phyloP scores from a whole-genome alignment of 2,888 invertebrate genomes.

The Pandemis cinnamomeana region DNA sequence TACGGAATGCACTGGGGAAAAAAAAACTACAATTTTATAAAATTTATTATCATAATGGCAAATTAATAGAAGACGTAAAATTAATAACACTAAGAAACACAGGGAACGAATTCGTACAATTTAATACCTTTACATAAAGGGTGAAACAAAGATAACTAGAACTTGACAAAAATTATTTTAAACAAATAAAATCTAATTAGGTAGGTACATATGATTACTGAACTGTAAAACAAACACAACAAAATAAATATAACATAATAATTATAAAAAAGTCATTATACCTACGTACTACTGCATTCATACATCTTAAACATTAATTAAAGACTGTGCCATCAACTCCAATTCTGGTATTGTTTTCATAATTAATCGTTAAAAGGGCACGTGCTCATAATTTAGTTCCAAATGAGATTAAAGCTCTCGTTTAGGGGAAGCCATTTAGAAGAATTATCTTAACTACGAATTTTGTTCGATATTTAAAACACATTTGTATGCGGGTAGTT shows the following conservation, averaged over 20 bases:
- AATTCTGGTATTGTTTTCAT: slow-evolving; percentile 13
- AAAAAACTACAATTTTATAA: neutral
- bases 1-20: neutral
- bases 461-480: slow-evolving; percentile 46
- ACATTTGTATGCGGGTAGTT: slow-evolving; percentile 61
- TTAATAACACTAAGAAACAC: neutral
- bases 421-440: slow-evolving; percentile 44
- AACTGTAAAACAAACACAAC: too few species aligned
- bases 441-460: slow-evolving; percentile 55
- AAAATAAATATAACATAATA: too few species aligned
- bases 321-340: slow-evolving; percentile 6
- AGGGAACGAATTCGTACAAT: neutral
- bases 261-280: neutral
- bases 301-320: neutral
- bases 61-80: neutral
- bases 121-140: too few species aligned
- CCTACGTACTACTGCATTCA: neutral
- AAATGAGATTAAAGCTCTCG: slow-evolving; percentile 50
- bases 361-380: slow-evolving; percentile 56
- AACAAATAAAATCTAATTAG: too few species aligned
- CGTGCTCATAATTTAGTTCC: slow-evolving; percentile 63
- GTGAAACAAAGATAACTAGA: too few species aligned
- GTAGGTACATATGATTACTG: too few species aligned
- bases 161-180: too few species aligned
- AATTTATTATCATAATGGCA: neutral